Evolutionary conservation across 2,797 vertebrate genomes (phyloP), one percentile per base, ranked within the genome.

Genomic region (Semotilus atromaculatus): DNA sequence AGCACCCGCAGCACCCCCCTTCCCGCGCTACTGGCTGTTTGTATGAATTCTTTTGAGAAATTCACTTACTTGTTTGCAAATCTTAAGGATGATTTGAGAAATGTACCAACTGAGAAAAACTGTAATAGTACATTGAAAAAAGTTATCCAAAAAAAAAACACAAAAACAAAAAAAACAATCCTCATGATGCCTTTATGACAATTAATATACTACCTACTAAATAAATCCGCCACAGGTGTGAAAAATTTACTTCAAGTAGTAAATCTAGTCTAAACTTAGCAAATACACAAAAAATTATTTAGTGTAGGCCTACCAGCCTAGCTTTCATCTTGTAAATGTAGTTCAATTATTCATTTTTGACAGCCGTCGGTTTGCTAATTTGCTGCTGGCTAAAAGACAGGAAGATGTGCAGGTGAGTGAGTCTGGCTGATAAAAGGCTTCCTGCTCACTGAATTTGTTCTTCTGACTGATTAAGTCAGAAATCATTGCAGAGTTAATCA

Each of bases 381-480:
- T 70, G 67, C 75, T 84, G 75, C 83, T 79, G 83, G 66, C 83
- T 84, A 84, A 71, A 68, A 79, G 38, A 66, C 66, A 78, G 67
- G 93, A 93, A 92, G 92, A 90, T 92, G 86, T 94, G 93, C 94
- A 94, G 94, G 94, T 95, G 94, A 94, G 93, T 94, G 94, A 93
- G 93, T 93, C 94, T 92, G 92, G 91, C 93, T 94, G 94, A 95
- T 95, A 94, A 94, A 93, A 94, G 93, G 87, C 90, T 94, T 95
- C 94, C 92, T 95, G 94, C 93, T 93, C 92, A 93, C 92, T 89
- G 66, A 93, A 93, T 93, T 91, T 92, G 91, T 93, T 93, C 93
- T 94, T 94, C 93, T 93, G 92, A 93, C 86, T 94, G 93, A 93
- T 92, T 88, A 84, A 92, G 91, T 88, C 89, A 93, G 92, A 93